Evolutionary conservation across 2,888 invertebrate species (phyloP), one percentile per base, ranked within the genome.

Genomic region (Luperina testacea): DNA sequence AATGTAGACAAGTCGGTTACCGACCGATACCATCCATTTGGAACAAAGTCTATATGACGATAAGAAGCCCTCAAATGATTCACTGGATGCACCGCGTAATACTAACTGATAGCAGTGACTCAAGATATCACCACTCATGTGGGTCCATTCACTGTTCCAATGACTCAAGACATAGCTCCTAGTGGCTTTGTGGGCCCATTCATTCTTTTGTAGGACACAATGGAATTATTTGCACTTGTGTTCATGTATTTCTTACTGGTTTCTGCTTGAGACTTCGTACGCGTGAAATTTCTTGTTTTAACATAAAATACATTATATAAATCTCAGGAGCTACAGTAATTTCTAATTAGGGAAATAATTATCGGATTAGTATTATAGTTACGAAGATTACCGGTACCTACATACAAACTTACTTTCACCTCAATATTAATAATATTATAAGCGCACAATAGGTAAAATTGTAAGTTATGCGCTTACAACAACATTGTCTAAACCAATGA

Each of bases 111-210:
- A 84, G 48, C 27, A 32, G 63, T 80, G 81, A 80, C 68, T 80
- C 75, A 80, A 80, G 80, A 76, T 69, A 63, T 59, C 59, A 38
- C 48, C 67, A 11, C 13, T 42, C 48, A 9, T 38, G 9, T 61
- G 67, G 74, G 32, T 27, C 7, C 81, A 81, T 75, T 80, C 75
- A 48, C 15, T 68, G 45, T 61, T 27, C 61, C 61, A 42, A 51
- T 84, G 83, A 83, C 77, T 83, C 83, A 83, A 84, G 65, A 63
- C 27, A 57, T 51, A 51, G 15, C 61, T 38, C 17, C 32, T n/a
- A 53, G 65, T 71, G 27, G 17, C 24, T 24, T 51, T 72, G 27
- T 64, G 61, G 15, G 15, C 2, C 7, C 27, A 64, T 80, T 64
- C 63, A 83, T 64, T 53, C 11, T 68, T 68, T 83, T 80, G 63